Evolutionary conservation across 2,888 invertebrate genomes (phyloP).

Genomic region (Synanthedon formicaeformis): DNA sequence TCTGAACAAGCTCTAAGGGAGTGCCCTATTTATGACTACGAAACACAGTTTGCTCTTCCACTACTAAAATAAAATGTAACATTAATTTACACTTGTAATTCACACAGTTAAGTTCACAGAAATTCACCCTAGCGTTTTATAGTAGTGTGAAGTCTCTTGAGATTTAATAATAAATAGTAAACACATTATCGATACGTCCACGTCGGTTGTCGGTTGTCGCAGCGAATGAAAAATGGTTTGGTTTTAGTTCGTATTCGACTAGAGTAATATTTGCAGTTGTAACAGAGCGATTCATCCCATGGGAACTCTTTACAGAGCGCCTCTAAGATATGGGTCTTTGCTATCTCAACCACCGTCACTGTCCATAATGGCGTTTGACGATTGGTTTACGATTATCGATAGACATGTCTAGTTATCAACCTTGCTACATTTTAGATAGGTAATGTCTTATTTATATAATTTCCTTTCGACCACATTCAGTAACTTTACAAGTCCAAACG

Average conservation of each 20-base stretch:
- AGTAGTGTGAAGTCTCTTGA: neutral
- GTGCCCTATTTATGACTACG: too few relatives aligned
- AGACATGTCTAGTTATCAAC: neutral
- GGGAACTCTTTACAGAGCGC: conserved; percentile 13
- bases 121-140: too few relatives aligned
- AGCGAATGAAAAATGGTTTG: conserved; percentile 20
- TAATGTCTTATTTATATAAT: too few relatives aligned
- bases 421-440: neutral
- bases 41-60: too few relatives aligned
- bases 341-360: conserved; percentile 4
- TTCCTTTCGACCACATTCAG: too few relatives aligned
- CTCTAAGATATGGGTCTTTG: conserved; percentile 8
- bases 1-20: too few relatives aligned
- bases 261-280: conserved; percentile 21
- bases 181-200: neutral
- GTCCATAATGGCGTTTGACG: neutral
- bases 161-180: neutral
- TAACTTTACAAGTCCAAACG: too few relatives aligned
- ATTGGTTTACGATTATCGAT: neutral
- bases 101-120: too few relatives aligned
- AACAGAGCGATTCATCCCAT: conserved; percentile 19
- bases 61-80: too few relatives aligned
- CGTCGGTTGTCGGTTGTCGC: conserved; percentile 10
- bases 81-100: too few relatives aligned
- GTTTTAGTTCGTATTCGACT: conserved; percentile 18